A percentile compares a stretch with the other conserved stretches of the same genome.
Evolutionary conservation across 2,797 vertebrate species (phyloP).

Genomic region (Menidia menidia): DNA sequence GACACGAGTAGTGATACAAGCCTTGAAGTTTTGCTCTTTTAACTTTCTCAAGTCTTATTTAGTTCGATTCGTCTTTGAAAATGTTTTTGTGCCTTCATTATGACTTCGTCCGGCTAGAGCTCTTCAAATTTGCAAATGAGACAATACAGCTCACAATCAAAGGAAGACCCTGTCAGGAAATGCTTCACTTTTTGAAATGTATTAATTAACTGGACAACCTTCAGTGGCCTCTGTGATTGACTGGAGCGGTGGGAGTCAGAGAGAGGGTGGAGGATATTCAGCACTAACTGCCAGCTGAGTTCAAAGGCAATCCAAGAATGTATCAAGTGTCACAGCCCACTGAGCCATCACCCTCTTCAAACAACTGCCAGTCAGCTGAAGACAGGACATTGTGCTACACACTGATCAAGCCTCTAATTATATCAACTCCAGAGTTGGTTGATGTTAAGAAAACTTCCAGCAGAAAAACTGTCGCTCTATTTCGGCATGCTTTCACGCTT

Average conservation of each 20-base stretch:
- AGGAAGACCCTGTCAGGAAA: slow-evolving; percentile 36
- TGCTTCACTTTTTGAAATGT: neutral
- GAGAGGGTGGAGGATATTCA: slow-evolving; percentile 21
- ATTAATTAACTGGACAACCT: slow-evolving; percentile 50
- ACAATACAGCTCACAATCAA: slow-evolving; percentile 39
- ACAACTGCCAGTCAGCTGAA: slow-evolving; percentile 28
- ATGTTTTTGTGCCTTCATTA: slow-evolving; percentile 35
- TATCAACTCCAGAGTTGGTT: slow-evolving; percentile 10
- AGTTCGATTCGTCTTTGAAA: slow-evolving; percentile 52
- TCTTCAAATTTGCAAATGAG: slow-evolving; percentile 37
- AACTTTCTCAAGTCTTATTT: slow-evolving; percentile 18
- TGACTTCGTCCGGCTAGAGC: slow-evolving; percentile 21
- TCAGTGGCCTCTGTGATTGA: slow-evolving; percentile 30
- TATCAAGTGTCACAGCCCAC: slow-evolving; percentile 34
- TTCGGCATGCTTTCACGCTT: neutral
- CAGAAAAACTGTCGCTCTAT: slow-evolving; percentile 1
- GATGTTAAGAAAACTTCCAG: slow-evolving; percentile 23
- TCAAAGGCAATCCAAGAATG: slow-evolving; percentile 47
- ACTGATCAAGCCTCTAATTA: slow-evolving; percentile 36
- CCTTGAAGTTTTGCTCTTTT: slow-evolving; percentile 4
- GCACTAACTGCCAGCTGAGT: slow-evolving; percentile 33
- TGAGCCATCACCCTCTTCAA: slow-evolving; percentile 39
- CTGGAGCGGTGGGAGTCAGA: slow-evolving; percentile 32
- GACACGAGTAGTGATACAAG: slow-evolving; percentile 18
- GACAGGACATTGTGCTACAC: slow-evolving; percentile 24